These are phyloP conservation scores for Desmophyllum pertusum DNA, from an alignment of 92 coral and sea anemone genomes.

Conservation along the genomic window DNA sequence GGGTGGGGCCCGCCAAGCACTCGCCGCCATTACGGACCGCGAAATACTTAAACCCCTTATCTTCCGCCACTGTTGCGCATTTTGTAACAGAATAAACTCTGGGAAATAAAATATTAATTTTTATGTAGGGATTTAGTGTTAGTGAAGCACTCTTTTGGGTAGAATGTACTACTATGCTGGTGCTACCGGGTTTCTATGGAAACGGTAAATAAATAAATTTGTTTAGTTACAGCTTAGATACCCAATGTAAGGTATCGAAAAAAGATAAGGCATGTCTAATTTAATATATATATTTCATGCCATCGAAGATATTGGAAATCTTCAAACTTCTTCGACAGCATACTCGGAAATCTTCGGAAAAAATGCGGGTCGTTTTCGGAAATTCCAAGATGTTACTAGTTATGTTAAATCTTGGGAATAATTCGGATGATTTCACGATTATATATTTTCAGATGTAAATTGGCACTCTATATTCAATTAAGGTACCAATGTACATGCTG, in stretches of 20 bases:
- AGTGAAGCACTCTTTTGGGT: neutral
- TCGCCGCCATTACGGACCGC: slow-evolving; percentile 93
- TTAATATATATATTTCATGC: neutral
- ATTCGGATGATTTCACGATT: too few species aligned
- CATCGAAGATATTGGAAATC: neutral
- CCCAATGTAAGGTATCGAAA: neutral
- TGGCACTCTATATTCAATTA: too few species aligned
- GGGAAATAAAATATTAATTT: neutral
- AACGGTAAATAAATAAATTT: neutral
- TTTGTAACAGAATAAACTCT: slow-evolving; percentile 80
- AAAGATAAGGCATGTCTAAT: too few species aligned
- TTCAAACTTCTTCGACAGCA: neutral
- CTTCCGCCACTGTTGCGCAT: slow-evolving; percentile 83
- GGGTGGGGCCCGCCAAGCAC: slow-evolving; percentile 67
- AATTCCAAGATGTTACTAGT: neutral
- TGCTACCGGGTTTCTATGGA: neutral
- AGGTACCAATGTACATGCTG: too few species aligned
- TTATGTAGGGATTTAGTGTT: too few species aligned
- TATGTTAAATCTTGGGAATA: too few species aligned
- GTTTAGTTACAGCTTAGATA: neutral
- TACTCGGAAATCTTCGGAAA: neutral
- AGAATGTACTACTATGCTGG: neutral
- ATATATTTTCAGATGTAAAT: too few species aligned
- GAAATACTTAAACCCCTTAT: slow-evolving; percentile 59
- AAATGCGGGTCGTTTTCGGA: neutral